These are phyloP conservation scores for Actenoides hombroni DNA, from an alignment of 2,113 vertebrate genomes.

Conservation along the genomic window DNA sequence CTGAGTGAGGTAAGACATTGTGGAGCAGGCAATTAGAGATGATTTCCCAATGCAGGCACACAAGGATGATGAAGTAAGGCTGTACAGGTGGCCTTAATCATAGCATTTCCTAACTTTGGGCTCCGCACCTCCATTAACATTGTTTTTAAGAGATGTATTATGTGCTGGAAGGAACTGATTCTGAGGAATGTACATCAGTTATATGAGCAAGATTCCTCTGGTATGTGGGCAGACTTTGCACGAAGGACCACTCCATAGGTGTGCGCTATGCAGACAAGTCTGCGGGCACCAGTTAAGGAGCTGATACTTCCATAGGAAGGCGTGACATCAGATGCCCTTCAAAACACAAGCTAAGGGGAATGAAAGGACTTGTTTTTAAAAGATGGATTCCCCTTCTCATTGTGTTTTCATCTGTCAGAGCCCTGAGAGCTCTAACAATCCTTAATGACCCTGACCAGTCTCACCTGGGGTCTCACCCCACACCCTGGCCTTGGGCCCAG, in stretches of 20 bases:
- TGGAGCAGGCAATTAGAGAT: neutral
- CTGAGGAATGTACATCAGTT: neutral
- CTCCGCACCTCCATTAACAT: neutral
- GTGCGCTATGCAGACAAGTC: neutral
- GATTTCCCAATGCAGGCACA: neutral
- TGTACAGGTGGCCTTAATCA: neutral
- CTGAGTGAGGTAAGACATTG: neutral
- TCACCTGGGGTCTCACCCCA: neutral
- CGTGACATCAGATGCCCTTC: neutral
- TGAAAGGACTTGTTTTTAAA: neutral
- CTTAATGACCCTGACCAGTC: neutral
- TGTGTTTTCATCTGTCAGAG: neutral
- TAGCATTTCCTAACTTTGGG: conserved; percentile 7
- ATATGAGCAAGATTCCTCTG: neutral
- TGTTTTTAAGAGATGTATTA: neutral
- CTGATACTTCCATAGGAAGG: neutral
- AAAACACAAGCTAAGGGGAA: neutral
- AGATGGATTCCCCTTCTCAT: neutral
- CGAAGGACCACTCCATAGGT: neutral
- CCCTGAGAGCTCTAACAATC: neutral
- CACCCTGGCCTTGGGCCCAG: neutral
- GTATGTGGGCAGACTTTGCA: neutral
- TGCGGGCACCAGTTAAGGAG: neutral
- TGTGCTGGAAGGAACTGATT: neutral
- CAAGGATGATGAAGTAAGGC: neutral